phyloP scores from a whole-genome alignment of 2,797 vertebrate genomes.

The Sebastiscus albofasciatus region DNA sequence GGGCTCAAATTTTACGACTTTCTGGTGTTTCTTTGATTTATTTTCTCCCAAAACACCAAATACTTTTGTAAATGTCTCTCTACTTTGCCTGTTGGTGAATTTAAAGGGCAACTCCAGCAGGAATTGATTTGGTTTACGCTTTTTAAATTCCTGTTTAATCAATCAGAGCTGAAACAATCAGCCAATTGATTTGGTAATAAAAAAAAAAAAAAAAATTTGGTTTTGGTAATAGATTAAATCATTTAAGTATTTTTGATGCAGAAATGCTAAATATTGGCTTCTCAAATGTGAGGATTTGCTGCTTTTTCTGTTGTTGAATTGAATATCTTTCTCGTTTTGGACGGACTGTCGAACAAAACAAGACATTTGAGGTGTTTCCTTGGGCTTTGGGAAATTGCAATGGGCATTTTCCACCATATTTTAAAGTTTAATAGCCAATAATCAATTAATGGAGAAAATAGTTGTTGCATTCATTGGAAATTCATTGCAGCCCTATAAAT shows the following conservation, averaged over 20 bases:
- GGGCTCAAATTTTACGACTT: constrained; percentile 15
- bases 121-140: background rate
- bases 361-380: background rate
- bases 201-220: no score
- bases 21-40: constrained; percentile 15
- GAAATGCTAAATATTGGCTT: background rate
- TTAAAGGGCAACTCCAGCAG: background rate
- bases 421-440: background rate
- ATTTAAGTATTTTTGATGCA: background rate
- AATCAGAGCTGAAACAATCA: background rate
- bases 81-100: background rate
- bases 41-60: constrained; percentile 21
- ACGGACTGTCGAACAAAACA: no score
- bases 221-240: background rate
- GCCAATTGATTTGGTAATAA: background rate
- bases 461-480: background rate
- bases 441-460: background rate
- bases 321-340: background rate
- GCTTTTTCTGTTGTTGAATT: background rate
- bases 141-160: background rate
- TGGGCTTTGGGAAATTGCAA: background rate
- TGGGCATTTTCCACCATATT: background rate
- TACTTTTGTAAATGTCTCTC: background rate
- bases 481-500: background rate
- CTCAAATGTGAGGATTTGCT: background rate